Base-by-base conservation (phyloP, 2,888 invertebrate species). In the Megastigmus dorsalis region DNA sequence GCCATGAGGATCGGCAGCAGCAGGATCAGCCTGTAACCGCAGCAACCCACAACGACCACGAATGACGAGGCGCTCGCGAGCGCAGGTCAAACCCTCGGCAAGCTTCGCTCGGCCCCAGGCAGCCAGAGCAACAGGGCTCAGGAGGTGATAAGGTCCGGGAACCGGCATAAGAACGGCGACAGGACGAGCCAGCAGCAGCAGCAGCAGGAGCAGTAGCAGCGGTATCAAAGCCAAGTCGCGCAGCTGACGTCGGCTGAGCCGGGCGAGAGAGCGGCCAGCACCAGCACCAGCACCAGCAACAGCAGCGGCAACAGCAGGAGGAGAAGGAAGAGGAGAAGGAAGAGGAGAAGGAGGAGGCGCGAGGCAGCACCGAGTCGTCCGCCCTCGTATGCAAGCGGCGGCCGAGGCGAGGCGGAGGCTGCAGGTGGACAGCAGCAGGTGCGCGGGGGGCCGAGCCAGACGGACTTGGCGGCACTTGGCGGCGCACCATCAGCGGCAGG, bases 391-490 rank as follows among this genome's bases (percentile, higher is more conserved):
- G 68, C 54, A 62, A 74, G 60, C 66, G 52, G 52, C 65, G 57
- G 38, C 59, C 70, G 70, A 66, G 72, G 60, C 60, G 48, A 57
- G n/a, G n/a, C n/a, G 63, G 50, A 60, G 68, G 63, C 55, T 60
- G n/a, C n/a, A n/a, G 62, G 66, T 52, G 55, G 62, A 48, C 15
- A 36, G 66, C 60, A 23, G 33, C 60, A 36, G 55, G 65, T 48
- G 60, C 67, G 68, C n/a, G 74, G 71, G 71, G 71, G 63, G 72
- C 70, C 50, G 65, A 63, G 70, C 23, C 66, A 50, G 38, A n/a
- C n/a, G n/a, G 33, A 13, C 38, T 18, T 5, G 26, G 33, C 20
- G 7, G 33, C 28, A 7, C 5, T n/a, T 28, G n/a, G 55, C 13
- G n/a, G n/a, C n/a, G n/a, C n/a, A n/a, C n/a, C n/a, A n/a, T n/a